Evolutionary conservation across 2,888 invertebrate genomes (phyloP).

Genomic region (Agrochola circellaris): DNA sequence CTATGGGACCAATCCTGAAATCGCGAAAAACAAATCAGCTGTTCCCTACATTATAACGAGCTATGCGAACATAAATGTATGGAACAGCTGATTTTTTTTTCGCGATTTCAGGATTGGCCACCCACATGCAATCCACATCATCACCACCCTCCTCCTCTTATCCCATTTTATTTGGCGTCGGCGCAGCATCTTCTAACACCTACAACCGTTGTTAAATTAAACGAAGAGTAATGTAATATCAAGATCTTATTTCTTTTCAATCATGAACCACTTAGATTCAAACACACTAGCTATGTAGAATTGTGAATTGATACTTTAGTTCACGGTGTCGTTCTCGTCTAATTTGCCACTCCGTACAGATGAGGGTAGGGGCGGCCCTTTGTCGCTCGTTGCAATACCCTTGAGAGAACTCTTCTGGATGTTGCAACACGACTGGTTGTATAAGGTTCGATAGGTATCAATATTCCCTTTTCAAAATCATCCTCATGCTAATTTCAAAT

Average conservation of each 20-base stretch:
- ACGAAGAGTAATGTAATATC: not conserved
- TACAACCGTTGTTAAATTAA: not conserved
- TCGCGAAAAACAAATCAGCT: too few species aligned
- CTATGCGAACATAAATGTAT: too few species aligned
- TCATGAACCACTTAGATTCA: not conserved
- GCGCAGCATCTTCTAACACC: not conserved
- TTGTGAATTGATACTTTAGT: slow-evolving; percentile 2
- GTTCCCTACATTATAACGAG: too few species aligned
- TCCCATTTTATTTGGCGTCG: not conserved
- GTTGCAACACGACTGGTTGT: not conserved
- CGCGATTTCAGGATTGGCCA: too few species aligned
- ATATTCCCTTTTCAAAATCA: not conserved
- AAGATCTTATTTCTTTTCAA: not conserved
- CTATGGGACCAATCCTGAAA: too few species aligned
- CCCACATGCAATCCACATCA: too few species aligned
- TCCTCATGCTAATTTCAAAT: too few species aligned
- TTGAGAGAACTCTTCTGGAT: slow-evolving; percentile 14
- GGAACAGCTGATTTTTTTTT: too few species aligned
- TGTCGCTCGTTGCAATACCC: slow-evolving; percentile 10
- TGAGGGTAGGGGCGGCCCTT: slow-evolving; percentile 5
- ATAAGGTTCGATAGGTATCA: not conserved
- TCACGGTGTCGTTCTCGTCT: not conserved
- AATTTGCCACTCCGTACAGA: slow-evolving; percentile 14
- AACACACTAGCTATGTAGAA: not conserved
- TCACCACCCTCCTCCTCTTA: too few species aligned